These are phyloP conservation scores for Scaptomyza flava DNA, from an alignment of 2,888 invertebrate species.

Conservation along the genomic window DNA sequence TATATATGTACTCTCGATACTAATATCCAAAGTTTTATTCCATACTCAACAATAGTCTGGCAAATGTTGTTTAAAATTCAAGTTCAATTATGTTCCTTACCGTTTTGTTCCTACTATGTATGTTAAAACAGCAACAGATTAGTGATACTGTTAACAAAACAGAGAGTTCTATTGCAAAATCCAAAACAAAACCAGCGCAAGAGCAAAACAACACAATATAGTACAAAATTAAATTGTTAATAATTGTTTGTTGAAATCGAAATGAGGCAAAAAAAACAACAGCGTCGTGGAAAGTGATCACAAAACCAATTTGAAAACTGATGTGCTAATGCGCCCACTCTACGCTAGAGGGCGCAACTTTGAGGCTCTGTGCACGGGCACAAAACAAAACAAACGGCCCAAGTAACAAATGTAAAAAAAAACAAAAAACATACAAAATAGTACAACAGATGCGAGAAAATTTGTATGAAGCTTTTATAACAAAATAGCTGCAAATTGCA, in stretches of 20 bases:
- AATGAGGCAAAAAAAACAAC: constrained; percentile 19
- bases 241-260: constrained; percentile 64
- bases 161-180: constrained; percentile 42
- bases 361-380: constrained; percentile 7
- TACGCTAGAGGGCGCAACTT: constrained; percentile 8
- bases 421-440: constrained; percentile 13
- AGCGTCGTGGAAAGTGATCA: constrained; percentile 23
- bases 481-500: constrained; percentile 67
- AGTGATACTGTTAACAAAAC: constrained; percentile 73
- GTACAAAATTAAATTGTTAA: constrained; percentile 77
- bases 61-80: constrained; percentile 72
- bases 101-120: constrained; percentile 76
- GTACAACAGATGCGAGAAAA: constrained; percentile 75
- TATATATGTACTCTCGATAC: constrained; percentile 14
- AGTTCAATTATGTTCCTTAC: constrained; percentile 79
- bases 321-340: constrained; percentile 4
- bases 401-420: constrained; percentile 21
- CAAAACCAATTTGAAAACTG: constrained; percentile 29
- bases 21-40: constrained; percentile 47
- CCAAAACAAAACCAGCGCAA: constrained; percentile 31
- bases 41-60: constrained; percentile 70
- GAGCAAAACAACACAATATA: constrained; percentile 39
- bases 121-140: constrained; percentile 62
- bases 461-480: constrained; percentile 58
- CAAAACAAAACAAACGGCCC: constrained; percentile 22